Conservation (phyloP, 2,797 vertebrate species). For the Taeniopygia guttata region DNA sequence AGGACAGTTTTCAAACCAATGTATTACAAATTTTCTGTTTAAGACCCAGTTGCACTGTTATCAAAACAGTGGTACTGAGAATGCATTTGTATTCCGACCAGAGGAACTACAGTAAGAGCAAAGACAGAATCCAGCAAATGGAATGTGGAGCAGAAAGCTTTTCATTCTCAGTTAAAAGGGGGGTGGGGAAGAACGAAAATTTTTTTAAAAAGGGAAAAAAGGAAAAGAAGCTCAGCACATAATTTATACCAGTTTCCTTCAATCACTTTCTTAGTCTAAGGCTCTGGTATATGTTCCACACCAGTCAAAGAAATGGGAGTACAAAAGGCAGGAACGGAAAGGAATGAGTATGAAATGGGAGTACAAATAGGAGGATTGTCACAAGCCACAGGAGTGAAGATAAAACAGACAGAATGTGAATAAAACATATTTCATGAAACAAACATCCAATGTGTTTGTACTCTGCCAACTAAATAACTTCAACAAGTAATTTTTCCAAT, state of each 20-base stretch:
- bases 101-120: not conserved
- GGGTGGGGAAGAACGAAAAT: too few species aligned
- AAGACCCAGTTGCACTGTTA: not conserved
- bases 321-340: not conserved
- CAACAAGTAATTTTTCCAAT: not conserved
- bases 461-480: not conserved
- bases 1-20: not conserved
- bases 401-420: not conserved
- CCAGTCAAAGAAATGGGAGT: not conserved
- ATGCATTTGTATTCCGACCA: not conserved
- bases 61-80: not conserved
- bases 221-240: not conserved
- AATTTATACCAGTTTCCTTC: not conserved
- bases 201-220: rapidly evolving
- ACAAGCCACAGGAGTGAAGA: not conserved
- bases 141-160: not conserved
- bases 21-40: not conserved
- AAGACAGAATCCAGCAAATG: not conserved
- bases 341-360: rapidly evolving
- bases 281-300: not conserved
- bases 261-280: not conserved
- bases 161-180: not conserved
- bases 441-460: not conserved
- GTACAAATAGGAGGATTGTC: not conserved
- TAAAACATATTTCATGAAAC: not conserved